These are phyloP conservation scores for Psittacula echo DNA, from an alignment of 2,797 vertebrate species.

Conservation along the genomic window DNA sequence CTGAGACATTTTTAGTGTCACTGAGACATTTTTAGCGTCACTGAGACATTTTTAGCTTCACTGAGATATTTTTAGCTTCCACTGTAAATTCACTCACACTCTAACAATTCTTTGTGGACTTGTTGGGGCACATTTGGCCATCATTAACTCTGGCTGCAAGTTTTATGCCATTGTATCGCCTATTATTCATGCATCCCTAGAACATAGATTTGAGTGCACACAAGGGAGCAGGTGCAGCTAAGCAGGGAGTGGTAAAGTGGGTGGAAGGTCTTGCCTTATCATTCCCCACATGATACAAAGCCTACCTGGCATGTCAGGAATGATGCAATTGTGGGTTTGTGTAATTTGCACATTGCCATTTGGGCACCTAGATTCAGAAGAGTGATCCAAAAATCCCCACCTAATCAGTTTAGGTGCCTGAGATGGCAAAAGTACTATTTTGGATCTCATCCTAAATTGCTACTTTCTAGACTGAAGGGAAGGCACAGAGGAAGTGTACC, in stretches of 20 bases:
- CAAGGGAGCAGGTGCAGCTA: background rate
- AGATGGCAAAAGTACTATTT: background rate
- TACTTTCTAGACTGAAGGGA: background rate
- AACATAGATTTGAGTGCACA: background rate
- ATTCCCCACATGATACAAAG: background rate
- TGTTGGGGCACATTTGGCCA: background rate
- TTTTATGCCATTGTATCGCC: rapidly evolving
- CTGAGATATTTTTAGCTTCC: background rate
- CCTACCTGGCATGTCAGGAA: background rate
- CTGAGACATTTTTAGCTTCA: too few species aligned
- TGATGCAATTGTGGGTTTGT: background rate
- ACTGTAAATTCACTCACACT: background rate
- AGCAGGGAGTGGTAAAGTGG: background rate
- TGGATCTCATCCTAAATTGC: background rate
- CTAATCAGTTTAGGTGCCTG: background rate
- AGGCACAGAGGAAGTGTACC: background rate
- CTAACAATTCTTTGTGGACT: background rate
- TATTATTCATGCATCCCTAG: background rate
- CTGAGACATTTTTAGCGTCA: too few species aligned
- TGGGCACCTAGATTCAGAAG: background rate
- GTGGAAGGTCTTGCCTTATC: background rate
- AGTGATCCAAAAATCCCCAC: background rate
- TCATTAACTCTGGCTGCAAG: background rate
- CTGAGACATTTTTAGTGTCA: too few species aligned
- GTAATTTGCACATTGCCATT: background rate